phyloP scores from a whole-genome alignment of 1,140 invertebrate species.

The Drosophila orosa region DNA sequence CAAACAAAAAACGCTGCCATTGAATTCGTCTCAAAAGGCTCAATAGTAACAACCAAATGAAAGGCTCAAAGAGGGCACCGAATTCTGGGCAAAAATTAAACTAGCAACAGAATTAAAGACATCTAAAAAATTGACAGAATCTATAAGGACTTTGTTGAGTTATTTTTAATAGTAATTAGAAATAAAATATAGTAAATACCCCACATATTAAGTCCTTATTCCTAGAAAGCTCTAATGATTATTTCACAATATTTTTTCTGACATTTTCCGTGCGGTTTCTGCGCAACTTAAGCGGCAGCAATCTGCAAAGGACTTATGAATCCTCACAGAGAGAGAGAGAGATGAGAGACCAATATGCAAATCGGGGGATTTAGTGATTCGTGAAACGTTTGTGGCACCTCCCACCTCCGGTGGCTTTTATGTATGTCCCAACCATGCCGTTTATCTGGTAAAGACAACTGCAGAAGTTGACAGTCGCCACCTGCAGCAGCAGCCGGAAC shows the following conservation, averaged over 20 bases:
- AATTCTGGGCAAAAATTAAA: background rate
- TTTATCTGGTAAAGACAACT: slow-evolving; percentile 12
- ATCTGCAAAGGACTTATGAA: background rate
- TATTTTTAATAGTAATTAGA: background rate
- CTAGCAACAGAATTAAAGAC: background rate
- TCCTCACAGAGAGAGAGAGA: background rate
- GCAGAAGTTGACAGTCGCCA: slow-evolving; percentile 12
- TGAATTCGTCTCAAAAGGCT: background rate
- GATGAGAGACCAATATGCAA: slow-evolving; percentile 15
- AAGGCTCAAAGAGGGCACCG: background rate
- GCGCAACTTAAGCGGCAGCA: background rate
- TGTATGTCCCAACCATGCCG: background rate
- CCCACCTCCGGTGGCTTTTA: background rate
- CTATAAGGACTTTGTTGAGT: background rate
- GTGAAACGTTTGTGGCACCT: background rate
- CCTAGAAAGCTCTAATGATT: background rate
- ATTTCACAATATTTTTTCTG: background rate
- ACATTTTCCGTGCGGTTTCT: background rate
- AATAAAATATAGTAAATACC: background rate
- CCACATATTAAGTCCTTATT: background rate
- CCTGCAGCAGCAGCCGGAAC: slow-evolving; percentile 12
- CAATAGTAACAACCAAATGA: background rate
- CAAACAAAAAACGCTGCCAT: background rate
- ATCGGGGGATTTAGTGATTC: slow-evolving; percentile 10
- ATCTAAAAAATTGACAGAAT: background rate